Evolutionary conservation across 2,113 vertebrate species (phyloP), one percentile per base, ranked within the genome.

Genomic region (Panurus biarmicus): DNA sequence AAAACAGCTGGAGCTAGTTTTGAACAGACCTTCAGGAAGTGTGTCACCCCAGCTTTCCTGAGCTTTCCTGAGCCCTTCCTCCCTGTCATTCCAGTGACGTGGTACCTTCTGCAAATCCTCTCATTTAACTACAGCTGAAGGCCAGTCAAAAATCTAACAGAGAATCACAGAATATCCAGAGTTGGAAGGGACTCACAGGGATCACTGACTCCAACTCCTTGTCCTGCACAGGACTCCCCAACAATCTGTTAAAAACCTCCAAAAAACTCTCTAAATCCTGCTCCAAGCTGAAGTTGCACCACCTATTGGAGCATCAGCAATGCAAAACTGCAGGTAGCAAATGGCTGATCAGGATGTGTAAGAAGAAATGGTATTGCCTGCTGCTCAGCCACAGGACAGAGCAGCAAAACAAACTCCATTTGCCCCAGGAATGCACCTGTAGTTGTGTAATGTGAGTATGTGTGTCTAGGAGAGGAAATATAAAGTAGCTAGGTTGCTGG

Each of bases 371-470:
- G 0, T 4, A 15, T 10, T 50, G 38, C 4, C 13, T 64, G 47
- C 12, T 40, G 35, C 23, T 71, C 54, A 58, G 57, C 15, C 50
- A 57, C 21, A 64, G 29, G 56, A 24, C 2, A 57, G 47, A 83
- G 25, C 40, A 66, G 57, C 14, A 70, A 80, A 85, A 56, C 20
- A 36, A 85, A 60, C 44, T 16, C 65, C 26, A 8, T 58, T 44
- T 47, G 7, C 60, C 25, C 29, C 21, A 80, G 45, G 38, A 65
- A 64, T 6, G 22, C 40, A 23, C 0, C 1, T 42, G 53, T 2
- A 35, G 18, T 2, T 31, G 35, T 35, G 48, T 35, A 36, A 61
- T 0, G 0, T 14, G 36, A 66, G 19, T 10, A 35, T 1, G 4
- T 5, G 18, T 6, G 24, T 35, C 77, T 38, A 40, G 12, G 56